phyloP scores from a whole-genome alignment of 2,888 invertebrate genomes.

The Mesorhabditis sp. region DNA sequence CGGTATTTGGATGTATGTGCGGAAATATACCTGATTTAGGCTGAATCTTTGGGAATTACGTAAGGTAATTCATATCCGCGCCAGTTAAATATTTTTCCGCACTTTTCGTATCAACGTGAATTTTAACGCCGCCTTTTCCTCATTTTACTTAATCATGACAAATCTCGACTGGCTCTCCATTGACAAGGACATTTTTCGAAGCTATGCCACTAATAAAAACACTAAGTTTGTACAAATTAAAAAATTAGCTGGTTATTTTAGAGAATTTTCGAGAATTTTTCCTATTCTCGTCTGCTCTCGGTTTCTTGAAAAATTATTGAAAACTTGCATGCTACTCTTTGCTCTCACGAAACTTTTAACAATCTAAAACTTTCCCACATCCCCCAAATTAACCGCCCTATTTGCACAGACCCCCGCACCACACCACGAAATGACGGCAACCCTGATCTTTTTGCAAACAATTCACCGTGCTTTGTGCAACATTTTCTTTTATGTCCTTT shows the following conservation, averaged over 20 bases:
- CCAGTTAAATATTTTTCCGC: no score
- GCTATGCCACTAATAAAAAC: no score
- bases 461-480: not conserved
- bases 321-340: not conserved
- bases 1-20: no score
- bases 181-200: no score
- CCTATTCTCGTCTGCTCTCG: not conserved
- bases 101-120: no score
- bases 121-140: no score
- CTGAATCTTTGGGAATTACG: no score
- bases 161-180: no score
- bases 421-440: not conserved
- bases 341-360: not conserved
- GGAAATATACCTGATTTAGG: no score
- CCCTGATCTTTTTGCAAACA: not conserved
- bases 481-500: not conserved
- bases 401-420: not conserved
- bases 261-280: not conserved
- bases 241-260: slow-evolving; percentile 2
- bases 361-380: not conserved
- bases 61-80: no score
- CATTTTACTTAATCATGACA: no score
- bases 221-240: no score
- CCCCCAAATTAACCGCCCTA: not conserved
- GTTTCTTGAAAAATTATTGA: not conserved